Evolutionary conservation across 1,140 invertebrate species (phyloP).

Genomic region (Calosoma granatense): DNA sequence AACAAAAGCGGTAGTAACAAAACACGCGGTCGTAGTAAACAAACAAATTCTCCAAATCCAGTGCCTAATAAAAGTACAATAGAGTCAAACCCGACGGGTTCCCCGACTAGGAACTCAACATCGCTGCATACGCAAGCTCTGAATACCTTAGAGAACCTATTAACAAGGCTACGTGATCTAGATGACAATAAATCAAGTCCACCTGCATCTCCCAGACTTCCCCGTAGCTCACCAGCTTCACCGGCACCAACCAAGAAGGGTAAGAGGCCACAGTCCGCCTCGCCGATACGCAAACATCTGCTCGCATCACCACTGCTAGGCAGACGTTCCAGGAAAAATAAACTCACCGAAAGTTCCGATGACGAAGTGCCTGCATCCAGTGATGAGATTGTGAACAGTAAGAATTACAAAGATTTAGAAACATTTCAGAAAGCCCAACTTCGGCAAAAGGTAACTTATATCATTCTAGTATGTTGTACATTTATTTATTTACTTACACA

Average conservation of each 20-base stretch:
- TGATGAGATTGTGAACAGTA: slow-evolving; percentile 50
- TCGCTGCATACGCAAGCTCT: slow-evolving; percentile 42
- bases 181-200: slow-evolving; percentile 36
- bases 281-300: slow-evolving; percentile 66
- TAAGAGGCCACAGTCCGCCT: slow-evolving; percentile 65
- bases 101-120: slow-evolving; percentile 24
- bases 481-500: neutral
- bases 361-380: slow-evolving; percentile 62
- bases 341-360: slow-evolving; percentile 74
- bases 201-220: slow-evolving; percentile 49
- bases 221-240: slow-evolving; percentile 59
- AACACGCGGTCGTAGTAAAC: slow-evolving; percentile 18
- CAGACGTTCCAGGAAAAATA: slow-evolving; percentile 54
- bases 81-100: slow-evolving; percentile 2
- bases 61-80: slow-evolving; percentile 12
- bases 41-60: slow-evolving; percentile 20
- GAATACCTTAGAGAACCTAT: slow-evolving; percentile 43
- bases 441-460: slow-evolving; percentile 68
- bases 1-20: slow-evolving; percentile 11
- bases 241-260: slow-evolving; percentile 58
- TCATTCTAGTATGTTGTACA: neutral
- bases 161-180: slow-evolving; percentile 39
- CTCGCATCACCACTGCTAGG: slow-evolving; percentile 71
- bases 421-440: slow-evolving; percentile 92
- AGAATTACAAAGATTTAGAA: slow-evolving; percentile 80